Evolutionary conservation across 2,113 vertebrate genomes (phyloP).

Genomic region (Nycticorax nycticorax): DNA sequence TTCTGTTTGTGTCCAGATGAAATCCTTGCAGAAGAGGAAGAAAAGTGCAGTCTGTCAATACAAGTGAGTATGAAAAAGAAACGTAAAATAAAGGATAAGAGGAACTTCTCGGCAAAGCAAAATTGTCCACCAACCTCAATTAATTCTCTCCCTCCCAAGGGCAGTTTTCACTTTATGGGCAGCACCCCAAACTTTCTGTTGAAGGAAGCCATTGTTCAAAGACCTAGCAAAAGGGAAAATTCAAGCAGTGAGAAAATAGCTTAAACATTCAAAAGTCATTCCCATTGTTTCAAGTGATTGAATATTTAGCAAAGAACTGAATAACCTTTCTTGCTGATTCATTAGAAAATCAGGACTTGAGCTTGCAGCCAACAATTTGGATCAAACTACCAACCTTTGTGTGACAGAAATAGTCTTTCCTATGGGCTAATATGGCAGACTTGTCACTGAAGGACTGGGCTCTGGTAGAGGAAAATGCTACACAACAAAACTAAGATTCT

Average conservation of each 20-base stretch:
- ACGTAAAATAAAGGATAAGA: neutral
- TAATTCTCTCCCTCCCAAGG: neutral
- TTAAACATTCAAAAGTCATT: neutral
- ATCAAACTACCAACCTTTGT: neutral
- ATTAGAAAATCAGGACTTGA: neutral
- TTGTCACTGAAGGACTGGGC: neutral
- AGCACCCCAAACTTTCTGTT: neutral
- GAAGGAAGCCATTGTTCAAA: neutral
- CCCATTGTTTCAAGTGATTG: neutral
- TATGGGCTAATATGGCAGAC: fast-evolving
- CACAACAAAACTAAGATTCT: too few relatives aligned
- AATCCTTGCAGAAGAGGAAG: neutral
- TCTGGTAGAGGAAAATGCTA: neutral
- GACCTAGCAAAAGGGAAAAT: neutral
- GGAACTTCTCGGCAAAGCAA: neutral
- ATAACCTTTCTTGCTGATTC: neutral
- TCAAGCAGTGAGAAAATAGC: neutral
- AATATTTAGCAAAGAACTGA: neutral
- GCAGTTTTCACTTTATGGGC: neutral
- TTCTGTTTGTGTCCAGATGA: neutral
- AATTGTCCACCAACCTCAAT: neutral
- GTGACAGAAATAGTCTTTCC: neutral
- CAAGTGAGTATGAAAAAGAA: neutral
- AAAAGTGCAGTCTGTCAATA: neutral
- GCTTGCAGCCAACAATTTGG: neutral